These are phyloP conservation scores for Opisthocomus hoazin DNA, from an alignment of 2,113 vertebrate species.

Conservation along the genomic window DNA sequence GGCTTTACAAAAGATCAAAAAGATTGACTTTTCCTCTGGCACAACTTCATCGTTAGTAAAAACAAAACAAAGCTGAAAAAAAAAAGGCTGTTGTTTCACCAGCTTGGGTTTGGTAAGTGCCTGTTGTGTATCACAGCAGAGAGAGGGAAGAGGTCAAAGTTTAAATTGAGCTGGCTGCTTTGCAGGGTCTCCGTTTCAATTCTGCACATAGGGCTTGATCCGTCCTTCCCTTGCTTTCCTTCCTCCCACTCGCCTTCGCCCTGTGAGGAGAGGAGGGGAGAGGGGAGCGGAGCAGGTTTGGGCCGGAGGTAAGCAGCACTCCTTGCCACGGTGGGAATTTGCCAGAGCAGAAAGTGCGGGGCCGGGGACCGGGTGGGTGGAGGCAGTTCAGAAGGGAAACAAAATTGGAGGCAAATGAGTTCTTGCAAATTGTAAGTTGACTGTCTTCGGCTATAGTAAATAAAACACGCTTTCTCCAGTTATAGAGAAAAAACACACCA, in stretches of 20 bases:
- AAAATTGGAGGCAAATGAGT: not conserved
- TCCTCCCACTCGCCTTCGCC: too few species aligned
- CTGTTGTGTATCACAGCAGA: constrained; percentile 29
- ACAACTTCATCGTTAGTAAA: not conserved
- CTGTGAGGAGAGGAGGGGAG: not conserved
- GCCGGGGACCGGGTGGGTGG: not conserved
- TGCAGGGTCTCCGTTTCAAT: not conserved
- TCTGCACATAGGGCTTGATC: not conserved
- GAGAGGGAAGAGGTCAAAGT: constrained; percentile 41
- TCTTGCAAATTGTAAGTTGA: not conserved
- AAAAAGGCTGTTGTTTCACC: constrained; percentile 14
- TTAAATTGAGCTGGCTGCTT: constrained; percentile 3
- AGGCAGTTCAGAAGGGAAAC: not conserved
- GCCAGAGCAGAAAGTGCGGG: not conserved
- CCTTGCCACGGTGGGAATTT: not conserved
- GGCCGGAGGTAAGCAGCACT: not conserved
- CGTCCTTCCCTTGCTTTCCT: not conserved
- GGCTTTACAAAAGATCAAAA: constrained; percentile 1
- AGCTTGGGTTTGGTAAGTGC: constrained; percentile 17
- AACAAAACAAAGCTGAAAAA: not conserved
- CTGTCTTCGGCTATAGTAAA: not conserved
- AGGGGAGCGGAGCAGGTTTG: not conserved
- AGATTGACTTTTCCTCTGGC: constrained; percentile 8
- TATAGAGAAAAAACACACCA: not conserved
- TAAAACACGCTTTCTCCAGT: not conserved